Evolutionary conservation across 2,113 vertebrate species (phyloP), one percentile per base, ranked within the genome.

Genomic region (Microtus pennsylvanicus): DNA sequence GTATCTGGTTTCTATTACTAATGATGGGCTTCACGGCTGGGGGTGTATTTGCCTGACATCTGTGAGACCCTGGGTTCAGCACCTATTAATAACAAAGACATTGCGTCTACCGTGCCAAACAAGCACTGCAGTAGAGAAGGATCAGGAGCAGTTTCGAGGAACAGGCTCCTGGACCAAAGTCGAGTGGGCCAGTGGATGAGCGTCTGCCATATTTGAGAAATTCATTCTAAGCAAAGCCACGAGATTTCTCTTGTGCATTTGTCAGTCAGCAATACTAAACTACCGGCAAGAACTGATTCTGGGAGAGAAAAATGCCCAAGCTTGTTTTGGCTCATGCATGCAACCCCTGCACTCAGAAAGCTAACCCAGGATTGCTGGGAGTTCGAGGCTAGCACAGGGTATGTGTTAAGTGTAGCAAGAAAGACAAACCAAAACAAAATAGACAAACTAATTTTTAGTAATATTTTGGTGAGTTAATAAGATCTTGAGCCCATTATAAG

Each of bases 161-260:
- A 3, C 8, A 3, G 24, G 5, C 14, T 19, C 33, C 35, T 47
- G 19, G 42, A 33, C 65, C 33, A 86, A 17, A 9, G 5, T 11
- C 13, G 47, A 1, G 5, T 58, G 14, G 4, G 58, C 38, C 22
- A 26, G 14, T 35, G 38, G 24, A 30, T 16, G 38, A 24, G 35
- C 4, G 74, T 33, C 3, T 17, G 5, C 42, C 30, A 63, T 65
- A 45, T 30, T 50, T 10, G 76, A 90, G 63, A 88, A 50, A 47
- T 5, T 0, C 4, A 0, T 38, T 70, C 16, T 42, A 42, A 42
- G 11, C 5, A 19, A 11, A 90, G 10, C 12, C 6, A 0, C 52
- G 76, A 55, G 21, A 12, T n/a, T 94, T 87, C 42, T 24, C 28
- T 81, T 19, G 9, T 35, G 52, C 0, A 9, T 72, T 87, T 12